Evolutionary conservation across 2,888 invertebrate genomes (phyloP), one percentile per base, ranked within the genome.

Genomic region (Chalcis sispes): DNA sequence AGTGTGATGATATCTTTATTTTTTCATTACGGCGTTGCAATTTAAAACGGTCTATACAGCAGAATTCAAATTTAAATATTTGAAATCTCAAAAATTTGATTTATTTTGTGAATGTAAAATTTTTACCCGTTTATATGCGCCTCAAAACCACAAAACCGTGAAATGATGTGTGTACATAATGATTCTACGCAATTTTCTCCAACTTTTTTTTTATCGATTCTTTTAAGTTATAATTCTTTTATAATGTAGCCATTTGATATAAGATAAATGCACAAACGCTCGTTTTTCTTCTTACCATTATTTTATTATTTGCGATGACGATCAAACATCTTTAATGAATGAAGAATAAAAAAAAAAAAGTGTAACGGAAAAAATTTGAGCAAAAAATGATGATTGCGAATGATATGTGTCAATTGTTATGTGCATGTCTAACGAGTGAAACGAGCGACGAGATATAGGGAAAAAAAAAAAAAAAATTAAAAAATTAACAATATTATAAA

Each of bases 1-100:
- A 79, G 72, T 75, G 75, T 79, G 72, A 77, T 70, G 59, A 59
- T 65, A 72, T 72, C 56, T 70, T 61, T 72, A 77, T 72, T 72
- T 67, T 62, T 77, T 70, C 70, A 65, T 29, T 61, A 40, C 18
- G 46, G 40, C 48, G 62, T 56, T 27, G 25, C 3, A 20, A 54
- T 0, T 56, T 52, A 18, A 42, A 54, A 66, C 36, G 32, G n/a
- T 42, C 15, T 36, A 36, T 7, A 36, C 10, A 5, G 32, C 32
- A 23, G 20, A 50, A 13, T 42, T 20, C 7, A 36, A 58, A 27
- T 13, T 13, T n/a, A n/a, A n/a, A n/a, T n/a, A 18, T 66, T 42
- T n/a, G 40, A 54, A 40, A 4, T 64, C 32, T 64, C 8, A 13
- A 54, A 54, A 54, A 40, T 40, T 66, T 13, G 18, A 48, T 32